Conservation (phyloP, 92 coral and sea anemone genomes). For the Paramuricea clavata region DNA sequence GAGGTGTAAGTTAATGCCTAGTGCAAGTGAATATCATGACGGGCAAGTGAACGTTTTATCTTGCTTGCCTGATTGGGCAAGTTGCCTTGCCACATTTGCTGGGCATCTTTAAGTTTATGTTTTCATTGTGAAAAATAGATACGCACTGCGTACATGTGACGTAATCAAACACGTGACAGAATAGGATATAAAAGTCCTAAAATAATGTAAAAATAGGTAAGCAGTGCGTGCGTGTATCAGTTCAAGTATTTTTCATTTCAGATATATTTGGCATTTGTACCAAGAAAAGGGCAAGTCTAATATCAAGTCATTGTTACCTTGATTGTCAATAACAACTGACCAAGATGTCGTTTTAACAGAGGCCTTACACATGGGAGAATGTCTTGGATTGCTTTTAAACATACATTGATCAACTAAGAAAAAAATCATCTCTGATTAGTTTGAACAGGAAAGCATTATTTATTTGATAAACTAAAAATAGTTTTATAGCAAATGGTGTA, state of each 20-base stretch:
- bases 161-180: background rate
- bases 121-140: too few species aligned
- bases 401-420: constrained; percentile 24
- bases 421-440: background rate
- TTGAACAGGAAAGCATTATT: background rate
- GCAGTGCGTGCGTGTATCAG: background rate
- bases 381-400: constrained; percentile 42
- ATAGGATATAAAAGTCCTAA: background rate
- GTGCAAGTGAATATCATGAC: too few species aligned
- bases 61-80: too few species aligned
- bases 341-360: constrained; percentile 43
- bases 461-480: background rate
- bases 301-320: constrained; percentile 14
- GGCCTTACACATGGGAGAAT: constrained; percentile 30
- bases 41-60: too few species aligned
- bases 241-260: too few species aligned
- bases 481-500: too few species aligned
- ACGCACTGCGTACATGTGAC: background rate
- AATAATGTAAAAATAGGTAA: background rate
- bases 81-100: too few species aligned
- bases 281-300: too few species aligned
- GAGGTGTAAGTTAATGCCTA: too few species aligned
- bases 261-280: too few species aligned
- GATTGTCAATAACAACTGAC: constrained; percentile 33
- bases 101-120: too few species aligned